Base-by-base conservation (phyloP, 1,140 invertebrate genomes). In the fruit fly (Drosophila melanogaster) region DNA sequence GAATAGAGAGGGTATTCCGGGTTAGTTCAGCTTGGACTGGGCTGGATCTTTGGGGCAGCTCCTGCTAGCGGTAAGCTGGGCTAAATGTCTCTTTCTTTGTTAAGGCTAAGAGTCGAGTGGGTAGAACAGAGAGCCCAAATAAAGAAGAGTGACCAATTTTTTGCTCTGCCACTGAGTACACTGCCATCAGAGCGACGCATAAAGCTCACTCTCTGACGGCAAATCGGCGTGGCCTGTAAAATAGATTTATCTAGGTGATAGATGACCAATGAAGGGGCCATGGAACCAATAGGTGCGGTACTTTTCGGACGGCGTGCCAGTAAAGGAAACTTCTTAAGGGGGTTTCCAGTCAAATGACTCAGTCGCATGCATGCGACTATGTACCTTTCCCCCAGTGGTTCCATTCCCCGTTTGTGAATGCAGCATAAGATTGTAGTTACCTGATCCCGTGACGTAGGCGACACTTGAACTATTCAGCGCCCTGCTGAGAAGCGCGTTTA, bases 171-270 rank as follows among this genome's bases (percentile, higher is more conserved):
- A 92, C 89, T 84, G 83, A 92, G 91, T 89, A 92, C 85, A 92
- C 81, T 93, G 92, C 92, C 79, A 90, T 92, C 79, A 90, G 67
- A 91, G 92, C 90, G 79, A 92, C 81, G 67, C 75, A 46, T 50
- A 6, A 44, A 50, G 61, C 56, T 92, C 85, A 92, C 83, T 81
- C 81, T 91, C 85, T 77, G 64, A 90, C 81, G 83, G 91, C 85
- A 89, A 93, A 93, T 92, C 92, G 92, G 85, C 92, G 92, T 92
- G 92, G 90, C 90, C 74, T 46, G 50, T 33, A 43, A 49, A 15
- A n/a, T 19, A 15, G 0, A 47, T 17, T 35, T 33, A 33, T 22
- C 26, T 15, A 17, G 24, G 30, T 51, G 15, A 33, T 51, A 11
- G 17, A 51, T 51, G 49, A 17, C 10, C 26, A 50, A 15, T 3